These are phyloP conservation scores for Corydoras sp. DNA, from an alignment of 2,113 vertebrate genomes.

Conservation along the genomic window DNA sequence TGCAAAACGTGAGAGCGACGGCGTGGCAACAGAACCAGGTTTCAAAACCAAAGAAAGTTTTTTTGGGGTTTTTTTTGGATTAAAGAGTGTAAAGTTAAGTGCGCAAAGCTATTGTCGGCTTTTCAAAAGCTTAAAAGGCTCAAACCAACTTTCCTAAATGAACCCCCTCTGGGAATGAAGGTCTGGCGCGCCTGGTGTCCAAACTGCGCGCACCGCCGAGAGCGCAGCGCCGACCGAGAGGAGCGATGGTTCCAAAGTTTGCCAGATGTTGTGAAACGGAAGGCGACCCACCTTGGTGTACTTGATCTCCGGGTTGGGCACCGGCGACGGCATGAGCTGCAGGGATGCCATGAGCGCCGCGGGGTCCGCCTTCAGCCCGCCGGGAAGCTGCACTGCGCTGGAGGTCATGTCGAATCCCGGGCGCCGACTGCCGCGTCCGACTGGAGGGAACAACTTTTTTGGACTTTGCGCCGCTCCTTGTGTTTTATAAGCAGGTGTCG, in stretches of 20 bases:
- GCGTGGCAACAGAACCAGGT: no score
- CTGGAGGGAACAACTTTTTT: conserved; percentile 25
- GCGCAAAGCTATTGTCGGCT: no score
- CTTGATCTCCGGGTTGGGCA: conserved; percentile 93
- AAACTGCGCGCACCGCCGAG: background rate
- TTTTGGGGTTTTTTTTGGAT: no score
- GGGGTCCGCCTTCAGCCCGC: conserved; percentile 88
- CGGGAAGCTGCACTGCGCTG: conserved; percentile 89
- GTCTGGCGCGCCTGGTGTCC: background rate
- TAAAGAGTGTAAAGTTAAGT: no score
- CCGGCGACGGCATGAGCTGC: conserved; percentile 89
- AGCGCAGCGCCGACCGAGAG: background rate
- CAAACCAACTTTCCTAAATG: no score
- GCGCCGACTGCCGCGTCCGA: conserved; percentile 19
- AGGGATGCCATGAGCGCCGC: conserved; percentile 93
- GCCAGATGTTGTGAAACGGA: background rate
- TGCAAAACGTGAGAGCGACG: no score
- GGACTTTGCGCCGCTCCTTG: conserved; percentile 72
- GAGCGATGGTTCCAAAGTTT: background rate
- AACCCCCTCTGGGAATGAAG: background rate
- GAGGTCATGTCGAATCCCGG: conserved; percentile 79
- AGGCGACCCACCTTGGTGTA: conserved; percentile 84
- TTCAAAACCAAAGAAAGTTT: no score
- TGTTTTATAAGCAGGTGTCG: conserved; percentile 98
- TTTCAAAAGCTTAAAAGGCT: no score